Conservation (phyloP, 1,140 invertebrate species). For the Ooceraea biroi region DNA sequence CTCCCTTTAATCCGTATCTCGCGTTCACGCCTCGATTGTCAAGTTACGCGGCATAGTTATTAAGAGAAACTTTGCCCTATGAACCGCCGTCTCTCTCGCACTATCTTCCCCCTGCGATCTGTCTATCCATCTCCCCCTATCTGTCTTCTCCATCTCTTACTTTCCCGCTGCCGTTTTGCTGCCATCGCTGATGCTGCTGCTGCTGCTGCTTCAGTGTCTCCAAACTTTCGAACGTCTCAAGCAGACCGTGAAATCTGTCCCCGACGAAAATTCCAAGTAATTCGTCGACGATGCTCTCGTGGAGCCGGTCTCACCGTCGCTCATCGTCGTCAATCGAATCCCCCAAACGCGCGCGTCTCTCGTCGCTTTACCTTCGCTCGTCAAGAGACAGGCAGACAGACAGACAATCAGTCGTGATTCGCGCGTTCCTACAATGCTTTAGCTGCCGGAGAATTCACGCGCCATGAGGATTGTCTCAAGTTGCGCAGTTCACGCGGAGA, state of each 20-base stretch:
- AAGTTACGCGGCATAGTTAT: slow-evolving; percentile 77
- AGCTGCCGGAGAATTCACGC: not conserved
- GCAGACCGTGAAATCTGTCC: slow-evolving; percentile 79
- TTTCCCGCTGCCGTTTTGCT: slow-evolving; percentile 39
- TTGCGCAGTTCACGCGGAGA: not conserved
- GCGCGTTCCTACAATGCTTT: slow-evolving; percentile 37
- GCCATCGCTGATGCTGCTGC: slow-evolving; percentile 24
- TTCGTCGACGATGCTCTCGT: slow-evolving; percentile 59
- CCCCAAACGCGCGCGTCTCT: slow-evolving; percentile 37
- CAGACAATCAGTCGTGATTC: slow-evolving; percentile 64
- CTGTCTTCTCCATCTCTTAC: slow-evolving; percentile 53
- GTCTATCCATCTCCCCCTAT: slow-evolving; percentile 53
- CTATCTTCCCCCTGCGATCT: not conserved
- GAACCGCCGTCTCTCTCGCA: slow-evolving; percentile 35
- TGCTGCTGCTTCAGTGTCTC: slow-evolving; percentile 70
- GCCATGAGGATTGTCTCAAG: slow-evolving; percentile 25
- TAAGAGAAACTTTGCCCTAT: slow-evolving; percentile 77
- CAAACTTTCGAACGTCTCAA: slow-evolving; percentile 78
- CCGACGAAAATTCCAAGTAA: slow-evolving; percentile 73
- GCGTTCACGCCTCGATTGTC: slow-evolving; percentile 78
- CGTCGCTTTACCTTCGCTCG: slow-evolving; percentile 35
- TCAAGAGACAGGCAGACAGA: slow-evolving; percentile 1
- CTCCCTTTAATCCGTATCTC: slow-evolving; percentile 80
- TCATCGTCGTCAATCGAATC: slow-evolving; percentile 60
- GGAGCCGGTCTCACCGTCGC: slow-evolving; percentile 47